Evolutionary conservation across 2,888 invertebrate genomes (phyloP).

Genomic region (Trichopoda pennipes): DNA sequence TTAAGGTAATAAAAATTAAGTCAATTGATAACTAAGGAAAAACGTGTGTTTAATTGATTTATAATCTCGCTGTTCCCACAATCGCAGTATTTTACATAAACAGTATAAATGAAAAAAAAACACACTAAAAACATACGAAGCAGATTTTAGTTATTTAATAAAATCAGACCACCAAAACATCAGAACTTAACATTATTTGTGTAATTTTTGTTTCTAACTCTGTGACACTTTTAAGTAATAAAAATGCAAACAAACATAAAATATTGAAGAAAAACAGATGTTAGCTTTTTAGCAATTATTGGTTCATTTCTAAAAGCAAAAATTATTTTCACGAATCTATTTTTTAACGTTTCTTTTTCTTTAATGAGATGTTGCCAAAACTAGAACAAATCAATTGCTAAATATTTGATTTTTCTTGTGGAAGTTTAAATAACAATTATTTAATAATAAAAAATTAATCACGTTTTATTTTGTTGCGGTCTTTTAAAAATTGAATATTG

Average conservation of each 20-base stretch:
- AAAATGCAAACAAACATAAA: not conserved
- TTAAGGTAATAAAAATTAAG: not conserved
- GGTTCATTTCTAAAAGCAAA: not conserved
- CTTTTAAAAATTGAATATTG: constrained; percentile 34
- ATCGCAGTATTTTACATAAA: not conserved
- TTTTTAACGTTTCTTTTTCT: not conserved
- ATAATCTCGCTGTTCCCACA: constrained; percentile 8
- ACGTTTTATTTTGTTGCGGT: constrained; percentile 44
- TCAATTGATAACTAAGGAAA: not conserved
- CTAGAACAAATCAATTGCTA: constrained; percentile 55
- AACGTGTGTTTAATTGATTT: constrained; percentile 7
- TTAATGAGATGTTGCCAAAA: constrained; percentile 18
- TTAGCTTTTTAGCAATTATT: constrained; percentile 15
- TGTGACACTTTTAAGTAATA: constrained; percentile 30
- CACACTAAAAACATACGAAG: not conserved
- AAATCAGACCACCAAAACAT: not conserved
- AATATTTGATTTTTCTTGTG: constrained; percentile 5
- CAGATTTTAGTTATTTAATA: constrained; percentile 5
- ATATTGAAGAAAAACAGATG: constrained; percentile 21
- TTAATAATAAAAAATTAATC: constrained; percentile 61
- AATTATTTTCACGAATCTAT: constrained; percentile 13
- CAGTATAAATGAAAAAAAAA: not conserved
- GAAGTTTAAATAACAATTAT: constrained; percentile 48
- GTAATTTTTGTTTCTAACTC: not conserved
- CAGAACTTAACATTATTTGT: not conserved